Base-by-base conservation (phyloP, 2,797 vertebrate genomes). In the Mus caroli region DNA sequence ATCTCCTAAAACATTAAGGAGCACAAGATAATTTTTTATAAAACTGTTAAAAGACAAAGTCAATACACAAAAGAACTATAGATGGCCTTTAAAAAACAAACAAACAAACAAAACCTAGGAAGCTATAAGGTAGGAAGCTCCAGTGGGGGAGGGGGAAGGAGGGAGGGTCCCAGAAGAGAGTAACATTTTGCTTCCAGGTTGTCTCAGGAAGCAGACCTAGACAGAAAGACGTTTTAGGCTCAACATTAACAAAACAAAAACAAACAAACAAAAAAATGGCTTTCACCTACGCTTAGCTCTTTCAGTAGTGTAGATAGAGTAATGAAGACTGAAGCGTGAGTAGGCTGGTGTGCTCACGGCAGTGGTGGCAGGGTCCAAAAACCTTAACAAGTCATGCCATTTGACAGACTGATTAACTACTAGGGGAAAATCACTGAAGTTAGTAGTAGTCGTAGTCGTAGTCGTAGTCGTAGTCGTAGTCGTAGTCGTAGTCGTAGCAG, bases 21-120 rank as follows among this genome's bases (percentile, higher is more conserved):
- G 84, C 75, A 71, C 87, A 89, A 71, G 46, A 34, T 31, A 94
- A 46, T 26, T 15, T 75, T 97, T 56, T 87, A 24, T 60, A 92
- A 92, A 87, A 54, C 14, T 40, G 7, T 54, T 34, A 87, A 86
- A 80, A 40, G 22, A 87, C 67, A 95, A 78, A 89, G 12, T 6
- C 31, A 83, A 96, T 52, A 73, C 40, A 90, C 19, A 37, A 80
- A 79, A 88, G 13, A 34, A 93, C 22, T 69, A 22, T 77, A 82
- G 94, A 31, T 50, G 26, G 20, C 28, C 15, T 46, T n/a, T n/a
- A n/a, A n/a, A 90, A 88, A 76, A 37, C 67, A 87, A 28, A 28
- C 31, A 31, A 64, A 5, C 13, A n/a, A 67, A 67, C 28, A 67
- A 17, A 67, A 15, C 31, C 67, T 69, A 69, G 64, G 14, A 15